Conservation (phyloP, 1,140 invertebrate species). For the Centruroides sculpturatus region DNA sequence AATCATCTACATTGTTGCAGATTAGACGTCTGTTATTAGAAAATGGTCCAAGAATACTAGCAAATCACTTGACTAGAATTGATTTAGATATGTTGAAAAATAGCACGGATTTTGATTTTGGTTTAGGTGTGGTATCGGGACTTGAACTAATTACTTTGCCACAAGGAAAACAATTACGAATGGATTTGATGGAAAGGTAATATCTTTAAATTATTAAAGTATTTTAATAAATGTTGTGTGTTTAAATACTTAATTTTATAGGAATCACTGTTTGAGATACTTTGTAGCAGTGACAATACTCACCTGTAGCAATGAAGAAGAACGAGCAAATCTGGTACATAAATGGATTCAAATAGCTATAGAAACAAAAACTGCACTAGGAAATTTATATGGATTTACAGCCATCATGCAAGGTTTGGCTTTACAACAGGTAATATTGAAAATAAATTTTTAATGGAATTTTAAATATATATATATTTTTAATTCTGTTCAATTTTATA, state of each 20-base stretch:
- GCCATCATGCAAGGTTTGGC: constrained; percentile 79
- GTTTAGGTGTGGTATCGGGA: constrained; percentile 45
- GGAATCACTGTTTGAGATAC: constrained; percentile 60
- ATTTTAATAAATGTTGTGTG: background rate
- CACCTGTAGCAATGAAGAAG: constrained; percentile 51
- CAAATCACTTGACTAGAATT: constrained; percentile 68
- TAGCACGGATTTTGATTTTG: constrained; percentile 30
- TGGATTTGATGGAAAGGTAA: constrained; percentile 75
- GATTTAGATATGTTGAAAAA: constrained; percentile 57
- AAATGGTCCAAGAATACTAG: constrained; percentile 59
- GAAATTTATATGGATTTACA: constrained; percentile 82
- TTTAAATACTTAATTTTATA: background rate
- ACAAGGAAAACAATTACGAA: constrained; percentile 60
- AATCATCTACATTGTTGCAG: constrained; percentile 60
- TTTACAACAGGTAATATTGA: constrained; percentile 54
- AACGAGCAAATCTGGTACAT: constrained; percentile 57
- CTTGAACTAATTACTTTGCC: constrained; percentile 68
- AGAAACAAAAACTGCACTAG: constrained; percentile 76
- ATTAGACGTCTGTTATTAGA: constrained; percentile 60
- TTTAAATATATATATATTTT: background rate
- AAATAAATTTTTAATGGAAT: background rate
- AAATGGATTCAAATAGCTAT: constrained; percentile 88
- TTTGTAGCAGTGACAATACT: constrained; percentile 76
- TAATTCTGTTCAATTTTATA: background rate
- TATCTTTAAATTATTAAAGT: background rate